phyloP scores from a whole-genome alignment of 2,888 invertebrate species.

The Papilio gigon region DNA sequence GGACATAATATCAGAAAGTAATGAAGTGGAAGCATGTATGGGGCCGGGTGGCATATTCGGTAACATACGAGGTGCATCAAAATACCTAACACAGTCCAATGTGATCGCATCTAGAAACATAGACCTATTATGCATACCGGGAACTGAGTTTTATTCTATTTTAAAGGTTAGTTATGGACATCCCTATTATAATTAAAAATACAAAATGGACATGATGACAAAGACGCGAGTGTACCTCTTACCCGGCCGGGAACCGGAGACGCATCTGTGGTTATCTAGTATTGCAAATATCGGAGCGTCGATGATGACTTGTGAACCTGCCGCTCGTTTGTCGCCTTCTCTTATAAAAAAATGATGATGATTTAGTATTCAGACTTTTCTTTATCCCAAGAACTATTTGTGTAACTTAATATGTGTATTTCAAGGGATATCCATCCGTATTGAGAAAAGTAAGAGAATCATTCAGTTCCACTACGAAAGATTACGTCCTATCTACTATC shows the following conservation, averaged over 20 bases:
- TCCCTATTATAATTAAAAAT: too few relatives aligned
- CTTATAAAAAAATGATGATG: too few relatives aligned
- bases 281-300: too few relatives aligned
- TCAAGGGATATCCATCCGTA: slow-evolving; percentile 77
- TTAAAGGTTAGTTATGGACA: slow-evolving; percentile 73
- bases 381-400: background rate
- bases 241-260: too few relatives aligned
- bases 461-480: slow-evolving; percentile 67
- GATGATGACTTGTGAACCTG: too few relatives aligned
- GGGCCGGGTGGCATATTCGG: slow-evolving; percentile 79
- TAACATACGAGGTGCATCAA: slow-evolving; percentile 71
- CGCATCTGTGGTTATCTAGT: too few relatives aligned
- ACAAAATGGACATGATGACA: too few relatives aligned
- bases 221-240: too few relatives aligned
- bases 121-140: slow-evolving; percentile 73
- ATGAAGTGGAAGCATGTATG: slow-evolving; percentile 78
- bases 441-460: slow-evolving; percentile 69
- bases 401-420: slow-evolving; percentile 44
- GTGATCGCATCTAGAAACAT: slow-evolving; percentile 76
- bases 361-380: background rate
- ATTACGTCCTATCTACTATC: slow-evolving; percentile 75
- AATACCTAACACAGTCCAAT: slow-evolving; percentile 72
- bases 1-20: slow-evolving; percentile 68
- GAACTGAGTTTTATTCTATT: slow-evolving; percentile 73
- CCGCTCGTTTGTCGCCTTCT: too few relatives aligned